These are phyloP conservation scores for Chymomyza caudatula DNA, from an alignment of 2,888 invertebrate species.

Conservation along the genomic window DNA sequence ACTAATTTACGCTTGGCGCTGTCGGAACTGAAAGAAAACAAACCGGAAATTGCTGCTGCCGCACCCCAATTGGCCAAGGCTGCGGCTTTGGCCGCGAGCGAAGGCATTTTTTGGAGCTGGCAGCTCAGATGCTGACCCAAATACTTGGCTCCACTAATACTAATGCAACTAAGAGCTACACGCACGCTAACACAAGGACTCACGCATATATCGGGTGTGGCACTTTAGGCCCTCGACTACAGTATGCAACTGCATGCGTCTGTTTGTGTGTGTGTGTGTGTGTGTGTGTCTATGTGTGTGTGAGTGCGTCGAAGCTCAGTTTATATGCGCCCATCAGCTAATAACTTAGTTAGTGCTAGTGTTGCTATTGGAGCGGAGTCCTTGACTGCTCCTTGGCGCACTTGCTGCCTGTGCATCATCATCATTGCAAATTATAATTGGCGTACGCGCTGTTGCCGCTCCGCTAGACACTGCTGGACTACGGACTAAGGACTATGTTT, in stretches of 20 bases:
- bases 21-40: constrained; percentile 71
- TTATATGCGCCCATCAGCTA: constrained; percentile 48
- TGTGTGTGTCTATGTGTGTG: background rate
- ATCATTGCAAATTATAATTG: constrained; percentile 41
- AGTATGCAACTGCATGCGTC: background rate
- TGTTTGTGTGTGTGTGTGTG: constrained; percentile 5
- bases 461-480: background rate
- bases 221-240: background rate
- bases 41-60: constrained; percentile 68
- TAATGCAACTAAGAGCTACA: background rate
- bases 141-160: constrained; percentile 22
- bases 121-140: constrained; percentile 34
- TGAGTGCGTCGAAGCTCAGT: background rate
- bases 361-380: background rate
- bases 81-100: constrained; percentile 18
- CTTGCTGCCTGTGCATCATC: constrained; percentile 24
- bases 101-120: constrained; percentile 26
- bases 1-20: constrained; percentile 62
- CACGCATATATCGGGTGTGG: constrained; percentile 21
- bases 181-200: background rate
- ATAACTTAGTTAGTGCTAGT: constrained; percentile 56
- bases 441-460: constrained; percentile 12
- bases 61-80: constrained; percentile 22
- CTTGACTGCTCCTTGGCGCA: constrained; percentile 38
- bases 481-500: constrained; percentile 34